Base-by-base conservation (phyloP, 2,888 invertebrate genomes). In the Synanthedon tipuliformis region DNA sequence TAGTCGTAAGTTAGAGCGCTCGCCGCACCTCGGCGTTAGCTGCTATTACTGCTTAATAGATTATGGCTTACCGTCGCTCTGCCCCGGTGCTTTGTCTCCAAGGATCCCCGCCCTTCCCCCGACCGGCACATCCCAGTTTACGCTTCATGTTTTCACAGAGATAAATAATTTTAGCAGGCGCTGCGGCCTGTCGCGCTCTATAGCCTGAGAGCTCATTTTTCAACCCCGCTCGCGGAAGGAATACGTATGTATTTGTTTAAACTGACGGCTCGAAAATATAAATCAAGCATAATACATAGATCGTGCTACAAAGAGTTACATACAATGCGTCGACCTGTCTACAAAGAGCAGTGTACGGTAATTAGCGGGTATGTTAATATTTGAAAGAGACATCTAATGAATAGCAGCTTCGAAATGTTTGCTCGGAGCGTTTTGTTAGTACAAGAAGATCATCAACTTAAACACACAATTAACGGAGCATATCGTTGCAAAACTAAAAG, bases 31-130 rank as follows among this genome's bases (percentile, higher is more conserved):
- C 56, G 57, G 57, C 52, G 56, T 54, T 54, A 54, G 54, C 49
- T 60, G 59, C 67, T 66, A 75, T 78, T 80, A 79, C 78, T 75
- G 72, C 73, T 73, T 77, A 77, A 79, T 78, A 80, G 76, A 75
- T 79, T 75, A 78, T 68, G 68, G 71, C 66, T 73, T 65, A 66
- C 69, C 71, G 60, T 58, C 64, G 63, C 59, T 57, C 52, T 54
- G 51, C 50, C 56, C 61, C 56, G 56, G 57, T 60, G 69, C 76
- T 77, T 76, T 76, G 76, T 78, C 68, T 72, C 55, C 48, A 50
- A 50, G 55, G 51, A 53, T 51, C 51, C 50, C 53, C 45, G 12
- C 53, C 53, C 52, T 51, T 51, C 51, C 49, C 53, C 48, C 27
- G 12, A 18, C 34, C 40, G 48, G 41, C 50, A 49, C 52, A 41